Conservation (phyloP, 2,888 invertebrate genomes). For the Steinernema scapterisci region DNA sequence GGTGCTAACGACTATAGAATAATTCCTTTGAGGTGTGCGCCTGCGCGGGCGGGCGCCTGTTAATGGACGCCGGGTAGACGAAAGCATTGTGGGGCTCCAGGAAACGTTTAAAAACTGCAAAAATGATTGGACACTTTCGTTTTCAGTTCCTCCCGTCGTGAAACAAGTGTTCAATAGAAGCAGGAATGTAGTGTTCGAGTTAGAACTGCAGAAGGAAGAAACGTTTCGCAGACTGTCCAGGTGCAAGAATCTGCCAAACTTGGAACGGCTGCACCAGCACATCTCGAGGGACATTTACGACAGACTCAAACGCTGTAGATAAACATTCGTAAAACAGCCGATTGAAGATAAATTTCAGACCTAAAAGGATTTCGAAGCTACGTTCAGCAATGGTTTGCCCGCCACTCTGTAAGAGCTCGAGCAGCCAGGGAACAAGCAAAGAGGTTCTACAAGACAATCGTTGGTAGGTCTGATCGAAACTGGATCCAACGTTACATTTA, state of each 20-base stretch:
- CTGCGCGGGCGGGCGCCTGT: neutral
- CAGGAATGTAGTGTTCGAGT: neutral
- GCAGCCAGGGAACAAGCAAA: neutral
- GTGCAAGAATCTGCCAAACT: slow-evolving; percentile 16
- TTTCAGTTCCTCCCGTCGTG: neutral
- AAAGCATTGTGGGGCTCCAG: neutral
- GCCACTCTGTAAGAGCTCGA: neutral
- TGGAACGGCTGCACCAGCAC: slow-evolving; percentile 18
- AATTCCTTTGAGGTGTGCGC: neutral
- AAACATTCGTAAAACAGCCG: neutral
- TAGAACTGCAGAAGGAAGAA: slow-evolving; percentile 23
- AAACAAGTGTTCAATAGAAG: slow-evolving; percentile 14
- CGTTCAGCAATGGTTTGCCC: neutral
- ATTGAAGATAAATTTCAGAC: neutral
- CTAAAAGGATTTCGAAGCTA: neutral
- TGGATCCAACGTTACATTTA: neutral
- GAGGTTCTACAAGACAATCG: neutral
- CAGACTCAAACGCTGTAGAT: neutral
- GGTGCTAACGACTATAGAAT: slow-evolving; percentile 10
- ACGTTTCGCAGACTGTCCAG: neutral
- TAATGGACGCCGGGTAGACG: neutral
- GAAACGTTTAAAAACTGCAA: neutral
- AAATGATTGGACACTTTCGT: neutral
- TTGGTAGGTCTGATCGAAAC: neutral
- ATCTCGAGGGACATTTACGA: neutral